Evolutionary conservation across 2,113 vertebrate species (phyloP), one percentile per base, ranked within the genome.

Genomic region (Falcunculus frontatus): DNA sequence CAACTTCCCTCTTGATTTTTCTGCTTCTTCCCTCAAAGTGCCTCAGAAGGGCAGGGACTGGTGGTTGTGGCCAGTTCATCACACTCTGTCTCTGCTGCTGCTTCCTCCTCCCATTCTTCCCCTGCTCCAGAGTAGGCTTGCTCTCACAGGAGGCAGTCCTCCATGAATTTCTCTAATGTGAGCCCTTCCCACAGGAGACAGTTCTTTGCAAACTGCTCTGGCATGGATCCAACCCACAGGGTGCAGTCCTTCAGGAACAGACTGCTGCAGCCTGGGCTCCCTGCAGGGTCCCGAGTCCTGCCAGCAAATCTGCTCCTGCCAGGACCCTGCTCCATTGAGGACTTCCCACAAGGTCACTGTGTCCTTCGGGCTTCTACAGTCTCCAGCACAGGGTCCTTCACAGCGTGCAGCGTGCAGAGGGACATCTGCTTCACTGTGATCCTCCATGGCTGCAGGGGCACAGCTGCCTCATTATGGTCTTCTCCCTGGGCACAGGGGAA

Each of bases 391-490:
- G 33, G 13, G 10, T 35, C 29, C 25, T 53, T 32, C n/a, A 8
- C 3, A 16, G 46, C 0, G 0, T 29, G 55, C 3, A 16, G 46
- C 0, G 0, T 29, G 55, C 33, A 39, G 37, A 69, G 33, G 22
- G 18, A 26, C 9, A 4, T 19, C 32, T 35, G 26, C 26, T 39
- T 32, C 35, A 25, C 50, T 49, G 21, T 32, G 21, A 0, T 42
- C 18, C 50, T 44, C 21, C 35, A 8, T 3, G 32, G 22, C 81
- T 73, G 47, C 39, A 42, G 65, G 30, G 65, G 12, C 32, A 70
- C 37, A 25, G 46, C 55, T 50, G 35, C 23, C 23, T 59, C 23
- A 47, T 22, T 7, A 2, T 8, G 18, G 13, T 44, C n/a, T 44
- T 21, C 29, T 3, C 18, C 7, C 12, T 0, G 3, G 27, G 42